Conservation (phyloP, 1,140 invertebrate genomes). For the Charaxes varanes region DNA sequence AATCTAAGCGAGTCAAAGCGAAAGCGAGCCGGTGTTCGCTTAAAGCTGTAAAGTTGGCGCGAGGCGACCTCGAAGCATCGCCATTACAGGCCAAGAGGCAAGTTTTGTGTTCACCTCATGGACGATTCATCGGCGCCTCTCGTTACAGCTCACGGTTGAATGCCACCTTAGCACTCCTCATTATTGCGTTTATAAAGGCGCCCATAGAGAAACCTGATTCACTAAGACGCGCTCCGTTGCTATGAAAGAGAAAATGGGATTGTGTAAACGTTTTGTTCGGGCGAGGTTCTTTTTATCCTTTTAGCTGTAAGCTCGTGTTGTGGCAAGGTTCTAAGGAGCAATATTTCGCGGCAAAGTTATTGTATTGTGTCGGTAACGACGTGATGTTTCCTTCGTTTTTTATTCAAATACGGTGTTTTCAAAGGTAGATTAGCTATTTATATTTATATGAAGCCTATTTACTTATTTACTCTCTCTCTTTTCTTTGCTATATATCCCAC, state of each 20-base stretch:
- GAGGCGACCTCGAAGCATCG: conserved; percentile 23
- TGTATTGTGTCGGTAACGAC: conserved; percentile 15
- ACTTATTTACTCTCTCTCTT: no score
- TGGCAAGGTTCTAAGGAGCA: conserved; percentile 16
- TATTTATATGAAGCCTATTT: no score
- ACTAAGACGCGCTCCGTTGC: conserved; percentile 58
- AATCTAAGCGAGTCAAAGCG: conserved; percentile 59
- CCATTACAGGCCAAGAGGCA: conserved; percentile 56
- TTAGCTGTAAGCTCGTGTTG: conserved; percentile 26
- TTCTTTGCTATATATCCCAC: no score
- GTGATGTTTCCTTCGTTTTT: conserved; percentile 9
- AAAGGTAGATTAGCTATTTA: no score
- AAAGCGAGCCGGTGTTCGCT: conserved; percentile 51
- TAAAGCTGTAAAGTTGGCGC: conserved; percentile 52
- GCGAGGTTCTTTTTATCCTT: conserved; percentile 22
- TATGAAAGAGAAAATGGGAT: conserved; percentile 70
- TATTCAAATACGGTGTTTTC: background rate
- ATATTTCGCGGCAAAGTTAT: conserved; percentile 14
- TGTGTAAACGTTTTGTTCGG: conserved; percentile 64
- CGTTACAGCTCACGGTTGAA: conserved; percentile 58
- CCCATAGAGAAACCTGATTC: conserved; percentile 62
- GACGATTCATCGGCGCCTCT: conserved; percentile 65
- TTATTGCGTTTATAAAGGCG: conserved; percentile 73
- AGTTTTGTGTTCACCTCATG: conserved; percentile 66
- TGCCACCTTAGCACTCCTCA: conserved; percentile 67